These are phyloP conservation scores for Icerya purchasi DNA, from an alignment of 2,888 invertebrate species.

Conservation along the genomic window DNA sequence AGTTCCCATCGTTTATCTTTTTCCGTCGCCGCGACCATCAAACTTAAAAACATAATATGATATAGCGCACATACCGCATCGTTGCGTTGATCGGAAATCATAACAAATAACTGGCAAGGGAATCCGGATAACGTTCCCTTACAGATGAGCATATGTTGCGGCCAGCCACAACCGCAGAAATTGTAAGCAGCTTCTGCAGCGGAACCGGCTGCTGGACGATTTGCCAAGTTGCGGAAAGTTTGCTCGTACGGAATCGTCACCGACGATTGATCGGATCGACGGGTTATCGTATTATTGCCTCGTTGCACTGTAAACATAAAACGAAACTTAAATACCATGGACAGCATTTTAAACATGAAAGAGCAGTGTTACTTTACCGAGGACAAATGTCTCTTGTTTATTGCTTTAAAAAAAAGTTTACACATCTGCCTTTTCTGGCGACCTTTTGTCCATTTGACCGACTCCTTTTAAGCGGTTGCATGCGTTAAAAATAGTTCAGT, in stretches of 20 bases:
- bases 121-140: slow-evolving; percentile 45
- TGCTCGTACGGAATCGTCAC: slow-evolving; percentile 36
- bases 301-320: slow-evolving; percentile 33
- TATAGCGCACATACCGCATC: slow-evolving; percentile 33
- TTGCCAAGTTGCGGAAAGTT: slow-evolving; percentile 32
- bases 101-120: slow-evolving; percentile 46
- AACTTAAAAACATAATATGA: no score
- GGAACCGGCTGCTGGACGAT: slow-evolving; percentile 26
- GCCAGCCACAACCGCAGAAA: slow-evolving; percentile 77
- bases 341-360: no score
- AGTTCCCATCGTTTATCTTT: no score
- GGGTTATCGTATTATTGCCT: slow-evolving; percentile 41
- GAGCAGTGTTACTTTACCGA: no score
- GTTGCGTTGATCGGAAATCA: slow-evolving; percentile 49
- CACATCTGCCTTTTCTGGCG: no score
- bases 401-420: no score
- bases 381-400: no score
- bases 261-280: slow-evolving; percentile 38
- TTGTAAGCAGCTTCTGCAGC: slow-evolving; percentile 33
- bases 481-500: no score
- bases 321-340: no score
- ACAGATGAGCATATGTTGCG: slow-evolving; percentile 56
- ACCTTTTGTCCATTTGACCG: no score
- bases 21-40: no score
- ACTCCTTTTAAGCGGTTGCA: no score